Conservation (phyloP, 1,140 invertebrate genomes). For the Himalopsyche phryganea region DNA sequence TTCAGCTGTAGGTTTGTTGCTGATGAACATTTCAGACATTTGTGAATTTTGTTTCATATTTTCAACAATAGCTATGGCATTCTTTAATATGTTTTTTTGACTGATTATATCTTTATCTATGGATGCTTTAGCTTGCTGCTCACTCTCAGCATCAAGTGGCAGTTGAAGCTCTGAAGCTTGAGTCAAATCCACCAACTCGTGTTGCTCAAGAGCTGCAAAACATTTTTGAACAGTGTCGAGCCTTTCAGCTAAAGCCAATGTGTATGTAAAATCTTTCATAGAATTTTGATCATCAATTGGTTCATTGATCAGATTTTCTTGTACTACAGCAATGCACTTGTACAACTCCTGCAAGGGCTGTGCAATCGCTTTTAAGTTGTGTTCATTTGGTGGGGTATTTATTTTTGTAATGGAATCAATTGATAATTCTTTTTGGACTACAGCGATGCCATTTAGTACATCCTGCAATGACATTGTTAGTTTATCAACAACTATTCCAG, state of each 20-base stretch:
- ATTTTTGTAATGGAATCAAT: constrained; percentile 10
- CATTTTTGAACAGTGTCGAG: constrained; percentile 34
- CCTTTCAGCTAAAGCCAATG: constrained; percentile 30
- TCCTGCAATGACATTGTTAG: constrained; percentile 25
- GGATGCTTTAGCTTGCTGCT: constrained; percentile 25
- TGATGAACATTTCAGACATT: background rate
- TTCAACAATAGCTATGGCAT: constrained; percentile 17
- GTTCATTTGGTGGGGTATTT: background rate
- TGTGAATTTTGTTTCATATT: constrained; percentile 16
- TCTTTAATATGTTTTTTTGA: constrained; percentile 22
- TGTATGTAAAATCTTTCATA: constrained; percentile 27
- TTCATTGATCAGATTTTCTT: constrained; percentile 35
- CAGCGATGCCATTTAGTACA: constrained; percentile 26
- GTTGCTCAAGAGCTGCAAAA: constrained; percentile 33
- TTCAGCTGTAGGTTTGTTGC: constrained; percentile 5
- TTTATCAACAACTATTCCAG: constrained; percentile 2
- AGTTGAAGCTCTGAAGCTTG: constrained; percentile 23
- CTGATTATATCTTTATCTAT: constrained; percentile 20
- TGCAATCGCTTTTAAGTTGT: constrained; percentile 36
- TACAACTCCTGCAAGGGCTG: constrained; percentile 44
- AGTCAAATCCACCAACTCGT: constrained; percentile 27
- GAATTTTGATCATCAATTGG: constrained; percentile 28
- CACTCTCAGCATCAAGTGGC: constrained; percentile 8
- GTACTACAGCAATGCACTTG: constrained; percentile 42
- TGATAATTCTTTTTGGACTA: constrained; percentile 25